A percentile compares a stretch with the other conserved stretches of the same genome.
phyloP scores from a whole-genome alignment of 2,113 vertebrate species.

The Accipiter cooperii region DNA sequence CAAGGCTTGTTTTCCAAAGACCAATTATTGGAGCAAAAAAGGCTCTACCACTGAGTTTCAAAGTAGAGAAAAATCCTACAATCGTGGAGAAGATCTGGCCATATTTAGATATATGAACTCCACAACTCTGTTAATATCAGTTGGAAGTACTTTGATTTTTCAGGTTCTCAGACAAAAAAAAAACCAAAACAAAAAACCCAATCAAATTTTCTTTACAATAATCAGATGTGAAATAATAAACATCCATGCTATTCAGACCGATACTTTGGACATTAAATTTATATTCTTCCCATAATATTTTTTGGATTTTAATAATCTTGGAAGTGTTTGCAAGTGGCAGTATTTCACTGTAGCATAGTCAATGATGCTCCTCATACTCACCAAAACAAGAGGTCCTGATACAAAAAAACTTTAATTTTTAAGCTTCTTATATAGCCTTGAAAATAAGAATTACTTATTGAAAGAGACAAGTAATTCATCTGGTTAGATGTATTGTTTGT shows the following conservation, averaged over 20 bases:
- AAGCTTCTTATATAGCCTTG: not conserved
- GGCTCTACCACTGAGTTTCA: not conserved
- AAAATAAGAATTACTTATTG: not conserved
- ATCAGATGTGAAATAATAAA: not conserved
- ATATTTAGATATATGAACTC: not conserved
- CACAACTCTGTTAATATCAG: not conserved
- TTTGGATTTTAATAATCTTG: not conserved
- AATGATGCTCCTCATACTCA: not conserved
- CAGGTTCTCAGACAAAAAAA: not conserved
- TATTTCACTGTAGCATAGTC: not conserved
- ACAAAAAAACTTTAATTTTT: not conserved
- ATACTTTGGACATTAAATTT: not conserved
- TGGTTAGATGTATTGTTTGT: not conserved
- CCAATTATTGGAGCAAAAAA: not conserved
- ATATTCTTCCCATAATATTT: not conserved
- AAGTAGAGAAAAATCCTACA: not conserved
- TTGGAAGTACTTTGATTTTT: not conserved
- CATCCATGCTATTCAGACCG: not conserved
- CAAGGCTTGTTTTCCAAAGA: not conserved
- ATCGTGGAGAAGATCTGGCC: fast-evolving
- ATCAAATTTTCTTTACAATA: not conserved
- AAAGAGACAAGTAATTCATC: not conserved
- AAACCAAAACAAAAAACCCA: too few relatives aligned
- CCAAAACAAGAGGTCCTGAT: not conserved
- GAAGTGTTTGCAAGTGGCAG: not conserved